Evolutionary conservation across 2,888 invertebrate genomes (phyloP).

Genomic region (Pyralis farinalis): DNA sequence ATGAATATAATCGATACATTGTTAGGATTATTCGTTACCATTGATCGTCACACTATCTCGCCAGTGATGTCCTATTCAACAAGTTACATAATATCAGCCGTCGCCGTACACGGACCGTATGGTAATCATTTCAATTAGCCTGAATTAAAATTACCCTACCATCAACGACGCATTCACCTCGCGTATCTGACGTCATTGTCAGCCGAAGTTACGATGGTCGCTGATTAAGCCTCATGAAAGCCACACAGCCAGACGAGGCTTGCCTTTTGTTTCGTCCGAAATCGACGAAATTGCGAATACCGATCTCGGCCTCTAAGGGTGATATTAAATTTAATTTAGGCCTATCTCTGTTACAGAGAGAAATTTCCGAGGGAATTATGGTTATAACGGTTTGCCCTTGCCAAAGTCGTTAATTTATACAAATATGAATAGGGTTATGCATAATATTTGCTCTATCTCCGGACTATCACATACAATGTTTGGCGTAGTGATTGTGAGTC

Average conservation of each 20-base stretch:
- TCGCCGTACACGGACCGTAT: constrained; percentile 1
- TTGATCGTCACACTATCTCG: too few relatives aligned
- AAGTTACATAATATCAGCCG: too few relatives aligned
- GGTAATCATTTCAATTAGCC: constrained; percentile 42
- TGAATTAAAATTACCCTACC: constrained; percentile 42
- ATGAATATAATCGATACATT: too few relatives aligned
- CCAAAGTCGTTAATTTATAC: background rate
- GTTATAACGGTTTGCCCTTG: background rate
- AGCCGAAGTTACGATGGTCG: constrained; percentile 20
- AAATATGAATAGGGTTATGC: background rate
- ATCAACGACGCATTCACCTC: constrained; percentile 35
- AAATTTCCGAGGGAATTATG: background rate
- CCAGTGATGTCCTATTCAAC: too few relatives aligned
- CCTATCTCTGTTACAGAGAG: constrained; percentile 2
- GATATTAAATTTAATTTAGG: constrained; percentile 21
- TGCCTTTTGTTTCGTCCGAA: constrained; percentile 42
- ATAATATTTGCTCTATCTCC: background rate
- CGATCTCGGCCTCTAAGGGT: constrained; percentile 13
- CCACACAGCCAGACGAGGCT: constrained; percentile 15
- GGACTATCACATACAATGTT: background rate
- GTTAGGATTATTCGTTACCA: too few relatives aligned
- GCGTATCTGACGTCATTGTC: constrained; percentile 25
- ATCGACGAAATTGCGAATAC: constrained; percentile 26
- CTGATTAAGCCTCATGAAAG: constrained; percentile 31
- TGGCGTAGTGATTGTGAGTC: background rate